phyloP scores from a whole-genome alignment of 1,140 invertebrate species.

The Aphelenchoides besseyi region DNA sequence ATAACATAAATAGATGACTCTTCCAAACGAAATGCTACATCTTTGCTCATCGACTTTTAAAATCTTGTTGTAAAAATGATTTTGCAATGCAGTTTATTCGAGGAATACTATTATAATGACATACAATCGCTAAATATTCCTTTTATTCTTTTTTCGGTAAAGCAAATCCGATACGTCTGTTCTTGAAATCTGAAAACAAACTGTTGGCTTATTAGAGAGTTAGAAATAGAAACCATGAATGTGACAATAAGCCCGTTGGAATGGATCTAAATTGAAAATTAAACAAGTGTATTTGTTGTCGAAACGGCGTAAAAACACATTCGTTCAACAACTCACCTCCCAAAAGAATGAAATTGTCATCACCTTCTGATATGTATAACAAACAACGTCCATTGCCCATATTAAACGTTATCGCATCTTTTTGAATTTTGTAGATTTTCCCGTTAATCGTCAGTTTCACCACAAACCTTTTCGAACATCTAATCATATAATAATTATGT shows the following conservation, averaged over 20 bases:
- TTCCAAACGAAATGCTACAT: too few species aligned
- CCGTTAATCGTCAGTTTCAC: not conserved
- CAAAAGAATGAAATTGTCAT: not conserved
- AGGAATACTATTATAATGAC: not conserved
- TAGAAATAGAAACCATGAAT: not conserved
- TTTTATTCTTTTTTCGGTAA: not conserved
- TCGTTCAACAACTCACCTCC: too few species aligned
- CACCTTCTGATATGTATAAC: not conserved
- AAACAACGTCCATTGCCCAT: not conserved
- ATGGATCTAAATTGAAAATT: too few species aligned
- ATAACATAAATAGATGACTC: too few species aligned
- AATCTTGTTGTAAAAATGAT: too few species aligned
- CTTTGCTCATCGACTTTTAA: too few species aligned
- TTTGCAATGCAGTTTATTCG: too few species aligned
- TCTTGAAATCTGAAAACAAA: not conserved
- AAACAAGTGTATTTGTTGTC: too few species aligned
- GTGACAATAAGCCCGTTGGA: too few species aligned
- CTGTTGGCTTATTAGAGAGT: not conserved
- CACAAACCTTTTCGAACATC: not conserved
- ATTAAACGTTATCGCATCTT: not conserved
- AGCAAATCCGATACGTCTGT: conserved; percentile 9
- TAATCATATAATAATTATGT: not conserved
- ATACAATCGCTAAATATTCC: not conserved
- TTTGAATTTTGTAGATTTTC: not conserved
- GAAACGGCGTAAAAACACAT: too few species aligned